A percentile compares a stretch with the other conserved stretches of the same genome.
These are phyloP conservation scores for Enteromius afrohamiltoni DNA, from an alignment of 2,797 vertebrate genomes.

Conservation along the genomic window DNA sequence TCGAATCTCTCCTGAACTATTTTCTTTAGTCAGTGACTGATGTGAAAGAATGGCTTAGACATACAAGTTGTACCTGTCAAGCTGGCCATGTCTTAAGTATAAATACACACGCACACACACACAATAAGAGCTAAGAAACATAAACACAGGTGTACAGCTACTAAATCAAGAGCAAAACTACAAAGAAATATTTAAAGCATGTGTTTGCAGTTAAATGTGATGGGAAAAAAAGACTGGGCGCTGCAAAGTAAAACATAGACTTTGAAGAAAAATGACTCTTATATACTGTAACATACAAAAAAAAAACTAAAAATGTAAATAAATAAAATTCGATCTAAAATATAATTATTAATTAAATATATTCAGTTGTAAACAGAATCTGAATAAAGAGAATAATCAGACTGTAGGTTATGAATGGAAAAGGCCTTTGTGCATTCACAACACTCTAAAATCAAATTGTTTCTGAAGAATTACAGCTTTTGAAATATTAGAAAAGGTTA, in stretches of 20 bases:
- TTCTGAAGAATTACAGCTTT: background rate
- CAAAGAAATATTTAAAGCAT: background rate
- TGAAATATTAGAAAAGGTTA: background rate
- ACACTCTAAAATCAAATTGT: background rate
- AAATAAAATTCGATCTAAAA: background rate
- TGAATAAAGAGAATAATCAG: conserved; percentile 14
- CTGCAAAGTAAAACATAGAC: background rate
- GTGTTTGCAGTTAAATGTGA: background rate
- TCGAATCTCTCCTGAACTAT: background rate
- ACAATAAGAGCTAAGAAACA: background rate
- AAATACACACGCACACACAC: background rate
- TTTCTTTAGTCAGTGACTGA: conserved; percentile 19
- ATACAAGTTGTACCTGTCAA: conserved; percentile 31
- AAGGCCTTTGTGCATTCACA: no score
- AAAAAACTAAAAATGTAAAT: background rate
- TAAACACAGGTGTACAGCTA: conserved; percentile 6
- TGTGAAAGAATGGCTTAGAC: conserved; percentile 8
- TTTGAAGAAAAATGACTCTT: background rate
- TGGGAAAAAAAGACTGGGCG: background rate
- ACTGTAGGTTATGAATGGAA: background rate
- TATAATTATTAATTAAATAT: background rate
- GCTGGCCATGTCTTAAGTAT: conserved; percentile 16
- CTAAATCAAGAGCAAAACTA: background rate
- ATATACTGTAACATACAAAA: background rate
- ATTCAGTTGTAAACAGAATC: no score